Percentiles rank a stretch among this genome's conserved stretches.
Evolutionary conservation across 2,888 invertebrate genomes (phyloP).

Genomic region (Lasioglossum figueresi): DNA sequence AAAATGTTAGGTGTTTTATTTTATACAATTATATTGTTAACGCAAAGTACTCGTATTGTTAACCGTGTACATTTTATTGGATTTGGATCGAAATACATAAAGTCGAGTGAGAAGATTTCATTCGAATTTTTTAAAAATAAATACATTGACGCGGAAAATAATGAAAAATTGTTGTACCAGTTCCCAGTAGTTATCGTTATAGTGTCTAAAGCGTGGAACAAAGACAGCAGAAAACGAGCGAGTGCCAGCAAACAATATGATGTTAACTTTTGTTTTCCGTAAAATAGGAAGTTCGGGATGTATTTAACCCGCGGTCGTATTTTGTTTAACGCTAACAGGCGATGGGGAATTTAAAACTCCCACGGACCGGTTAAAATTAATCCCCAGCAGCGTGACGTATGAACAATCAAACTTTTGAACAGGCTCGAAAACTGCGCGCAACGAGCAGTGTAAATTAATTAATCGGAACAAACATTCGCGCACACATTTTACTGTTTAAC

Average conservation of each 20-base stretch:
- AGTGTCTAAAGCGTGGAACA: neutral
- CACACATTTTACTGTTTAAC: constrained; percentile 18
- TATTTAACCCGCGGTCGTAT: neutral
- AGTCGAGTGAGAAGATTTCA: neutral
- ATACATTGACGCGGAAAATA: neutral
- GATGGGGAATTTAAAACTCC: constrained; percentile 16
- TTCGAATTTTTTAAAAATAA: neutral
- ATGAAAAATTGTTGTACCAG: neutral
- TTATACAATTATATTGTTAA: neutral
- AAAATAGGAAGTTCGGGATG: constrained; percentile 12
- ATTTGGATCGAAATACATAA: neutral
- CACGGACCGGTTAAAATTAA: neutral
- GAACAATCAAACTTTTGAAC: constrained; percentile 28
- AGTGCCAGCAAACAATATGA: constrained; percentile 18
- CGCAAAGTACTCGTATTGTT: neutral
- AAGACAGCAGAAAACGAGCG: constrained; percentile 7
- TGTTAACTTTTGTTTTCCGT: constrained; percentile 3
- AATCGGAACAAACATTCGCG: constrained; percentile 10
- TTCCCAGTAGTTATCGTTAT: too few species aligned
- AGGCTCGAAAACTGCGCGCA: constrained; percentile 1
- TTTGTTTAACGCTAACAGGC: constrained; percentile 15
- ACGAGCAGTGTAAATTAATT: constrained; percentile 19
- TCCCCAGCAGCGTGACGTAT: neutral
- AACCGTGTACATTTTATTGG: neutral
- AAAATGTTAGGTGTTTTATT: neutral